Conservation (phyloP, 2,888 invertebrate genomes). For the Tridacna crocea region DNA sequence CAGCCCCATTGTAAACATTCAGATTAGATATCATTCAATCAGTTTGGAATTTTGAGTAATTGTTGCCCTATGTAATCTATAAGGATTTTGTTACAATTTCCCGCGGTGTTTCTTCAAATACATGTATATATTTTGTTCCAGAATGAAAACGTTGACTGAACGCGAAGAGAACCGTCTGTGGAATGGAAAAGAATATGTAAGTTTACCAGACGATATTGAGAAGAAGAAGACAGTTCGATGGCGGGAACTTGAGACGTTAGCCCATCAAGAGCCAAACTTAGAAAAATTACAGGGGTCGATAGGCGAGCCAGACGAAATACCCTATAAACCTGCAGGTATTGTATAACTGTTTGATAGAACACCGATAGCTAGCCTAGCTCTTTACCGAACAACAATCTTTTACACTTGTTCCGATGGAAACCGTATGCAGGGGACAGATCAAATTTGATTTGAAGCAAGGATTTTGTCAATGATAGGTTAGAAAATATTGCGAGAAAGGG, state of each 20-base stretch:
- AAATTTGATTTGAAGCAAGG: too few species aligned
- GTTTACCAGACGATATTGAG: constrained; percentile 71
- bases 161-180: constrained; percentile 77
- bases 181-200: constrained; percentile 78
- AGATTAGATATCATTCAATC: too few species aligned
- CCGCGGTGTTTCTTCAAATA: neutral
- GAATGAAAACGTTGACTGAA: constrained; percentile 75
- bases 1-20: too few species aligned
- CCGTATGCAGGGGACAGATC: too few species aligned
- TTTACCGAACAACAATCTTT: too few species aligned
- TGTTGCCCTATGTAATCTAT: too few species aligned
- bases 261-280: constrained; percentile 65
- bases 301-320: constrained; percentile 57
- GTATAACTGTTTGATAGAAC: neutral
- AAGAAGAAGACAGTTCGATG: constrained; percentile 63
- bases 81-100: too few species aligned
- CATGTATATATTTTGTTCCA: constrained; percentile 31
- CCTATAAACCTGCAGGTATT: constrained; percentile 65
- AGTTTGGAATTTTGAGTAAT: too few species aligned
- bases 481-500: too few species aligned
- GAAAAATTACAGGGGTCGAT: constrained; percentile 53
- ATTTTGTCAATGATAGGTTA: too few species aligned
- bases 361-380: too few species aligned
- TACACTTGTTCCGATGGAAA: too few species aligned
- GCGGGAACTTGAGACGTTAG: constrained; percentile 66